Evolutionary conservation across 2,113 vertebrate species (phyloP), one percentile per base, ranked within the genome.

Genomic region (Apodemus speciosus): DNA sequence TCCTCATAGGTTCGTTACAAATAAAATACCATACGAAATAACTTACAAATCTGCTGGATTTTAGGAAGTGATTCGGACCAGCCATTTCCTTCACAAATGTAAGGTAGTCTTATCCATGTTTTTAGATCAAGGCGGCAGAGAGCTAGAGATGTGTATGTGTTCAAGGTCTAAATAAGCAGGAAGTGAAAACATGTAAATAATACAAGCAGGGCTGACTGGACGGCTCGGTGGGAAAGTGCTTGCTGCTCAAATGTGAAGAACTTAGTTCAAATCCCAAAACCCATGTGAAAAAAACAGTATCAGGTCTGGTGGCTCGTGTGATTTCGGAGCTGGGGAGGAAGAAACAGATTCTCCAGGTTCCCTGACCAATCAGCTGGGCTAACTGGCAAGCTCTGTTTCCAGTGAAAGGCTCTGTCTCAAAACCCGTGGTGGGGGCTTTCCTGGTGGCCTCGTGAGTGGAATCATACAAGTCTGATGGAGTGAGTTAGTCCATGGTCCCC

Each of bases 1-100:
- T 68, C 85, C 83, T 85, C 14, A 40, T 15, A 72, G 38, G 91
- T 38, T 88, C 86, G 13, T n/a, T 80, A 49, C 58, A 94, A 90
- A 40, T 92, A 11, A 92, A 76, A 89, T 58, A 58, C 71, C 40
- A 73, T 68, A 21, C 25, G 40, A 86, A 79, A 49, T 38, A 35
- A 18, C 89, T 85, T 90, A 20, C 83, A 75, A 79, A 66, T 9
- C 21, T 0, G 14, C 71, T 71, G 18, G 3, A 72, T 66, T 92
- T 94, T 81, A 85, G 30, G 64, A 91, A 93, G 40, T 43, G 53
- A 91, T 80, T 16, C n/a, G 40, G 6, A 10, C n/a, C 32, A 46
- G 32, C 3, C 14, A 27, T 8, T 68, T 18, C 75, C 5, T 84
- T 94, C 77, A 23, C 30, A 81, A 77, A 66, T 9, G 15, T 53